Evolutionary conservation across 2,113 vertebrate genomes (phyloP), one percentile per base, ranked within the genome.

Genomic region (Plestiodon gilberti): DNA sequence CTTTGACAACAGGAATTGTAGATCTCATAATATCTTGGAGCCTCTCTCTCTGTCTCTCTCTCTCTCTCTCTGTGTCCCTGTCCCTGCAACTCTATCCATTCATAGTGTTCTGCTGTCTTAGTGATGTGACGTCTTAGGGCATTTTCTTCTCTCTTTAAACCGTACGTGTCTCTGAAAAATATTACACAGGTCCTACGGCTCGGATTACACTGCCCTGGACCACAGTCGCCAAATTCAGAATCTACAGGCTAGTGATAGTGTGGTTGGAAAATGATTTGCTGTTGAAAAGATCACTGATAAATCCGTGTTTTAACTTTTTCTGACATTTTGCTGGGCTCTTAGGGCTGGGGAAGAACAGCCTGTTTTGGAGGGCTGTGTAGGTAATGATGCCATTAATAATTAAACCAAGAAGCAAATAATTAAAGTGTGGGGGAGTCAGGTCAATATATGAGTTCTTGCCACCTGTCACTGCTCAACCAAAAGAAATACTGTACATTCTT

Each of bases 391-490:
- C 48, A 78, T 78, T 55, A 78, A 33, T 69, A 90, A 95, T 90
- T 88, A 90, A 79, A 86, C 86, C 79, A 65, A 38, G 61, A 78
- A 65, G 6, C 73, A 91, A 78, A 82, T 78, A 70, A 83, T 87
- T 74, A 81, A 86, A 89, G 86, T 90, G 88, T 91, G 78, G 0
- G 13, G 59, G 69, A 89, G 64, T 81, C 1, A 5, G 64, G 73
- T 57, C 82, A 59, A 78, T 43, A 40, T 11, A 4, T 57, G 52
- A 77, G 86, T 91, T 81, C 25, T 67, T 62, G 79, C 87, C 78
- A 77, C 25, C 90, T 94, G 82, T 57, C 67, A 70, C 86, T 57
- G 62, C 89, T 84, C 75, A 79, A 87, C 81, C 81, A 91, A 92
- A 74, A 73, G 6, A 84, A 86, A 78, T 69, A 64, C 85, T 48